Conservation (phyloP, 2,888 invertebrate genomes). For the Argynnis bischoffii region DNA sequence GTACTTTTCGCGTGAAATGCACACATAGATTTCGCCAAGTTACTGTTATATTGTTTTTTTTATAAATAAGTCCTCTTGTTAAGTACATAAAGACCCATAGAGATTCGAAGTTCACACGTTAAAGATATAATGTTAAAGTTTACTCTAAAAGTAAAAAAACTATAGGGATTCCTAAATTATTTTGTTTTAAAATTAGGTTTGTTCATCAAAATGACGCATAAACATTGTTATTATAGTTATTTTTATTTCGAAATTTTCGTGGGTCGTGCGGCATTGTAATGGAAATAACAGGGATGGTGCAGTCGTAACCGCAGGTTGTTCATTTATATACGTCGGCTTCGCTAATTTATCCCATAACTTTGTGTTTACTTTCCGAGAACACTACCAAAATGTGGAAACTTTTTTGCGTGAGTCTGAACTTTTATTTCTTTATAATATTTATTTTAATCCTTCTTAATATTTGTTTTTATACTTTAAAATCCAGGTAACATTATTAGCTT, state of each 20-base stretch:
- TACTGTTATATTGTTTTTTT: no score
- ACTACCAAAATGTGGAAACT: slow-evolving; percentile 61
- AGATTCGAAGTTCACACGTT: no score
- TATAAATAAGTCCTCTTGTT: no score
- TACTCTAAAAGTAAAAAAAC: no score
- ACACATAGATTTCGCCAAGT: no score
- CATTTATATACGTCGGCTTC: slow-evolving; percentile 60
- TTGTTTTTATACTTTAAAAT: not conserved
- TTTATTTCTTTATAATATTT: slow-evolving; percentile 28
- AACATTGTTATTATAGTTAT: slow-evolving; percentile 30
- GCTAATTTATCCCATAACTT: slow-evolving; percentile 50
- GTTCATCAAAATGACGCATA: slow-evolving; percentile 25
- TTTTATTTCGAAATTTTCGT: slow-evolving; percentile 61
- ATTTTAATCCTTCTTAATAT: not conserved
- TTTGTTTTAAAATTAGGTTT: slow-evolving; percentile 6
- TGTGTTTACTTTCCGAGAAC: slow-evolving; percentile 37
- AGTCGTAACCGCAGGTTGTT: slow-evolving; percentile 57
- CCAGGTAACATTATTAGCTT: slow-evolving; percentile 58
- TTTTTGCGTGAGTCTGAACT: slow-evolving; percentile 58
- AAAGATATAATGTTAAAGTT: no score
- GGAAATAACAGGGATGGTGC: slow-evolving; percentile 60
- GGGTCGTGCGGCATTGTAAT: slow-evolving; percentile 66
- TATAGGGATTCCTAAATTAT: not conserved
- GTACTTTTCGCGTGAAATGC: no score
- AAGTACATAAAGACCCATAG: no score